phyloP scores from a whole-genome alignment of 2,113 vertebrate species.

The Maccullochella peelii region DNA sequence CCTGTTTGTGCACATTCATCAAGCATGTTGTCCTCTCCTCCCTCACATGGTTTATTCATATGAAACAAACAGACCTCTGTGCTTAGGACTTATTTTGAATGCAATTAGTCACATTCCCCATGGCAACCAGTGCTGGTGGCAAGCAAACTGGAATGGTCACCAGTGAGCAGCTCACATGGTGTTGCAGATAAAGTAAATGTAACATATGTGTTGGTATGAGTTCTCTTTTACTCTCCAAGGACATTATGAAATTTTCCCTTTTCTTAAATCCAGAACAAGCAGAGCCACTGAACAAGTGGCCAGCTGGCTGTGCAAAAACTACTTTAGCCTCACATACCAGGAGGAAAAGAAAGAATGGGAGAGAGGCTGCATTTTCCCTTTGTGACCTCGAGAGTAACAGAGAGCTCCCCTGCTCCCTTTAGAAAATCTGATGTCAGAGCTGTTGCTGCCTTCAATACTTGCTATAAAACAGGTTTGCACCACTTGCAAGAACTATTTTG shows the following conservation, averaged over 20 bases:
- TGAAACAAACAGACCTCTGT: conserved; percentile 53
- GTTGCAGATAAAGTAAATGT: conserved; percentile 4
- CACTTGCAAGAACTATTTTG: neutral
- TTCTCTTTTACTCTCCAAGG: neutral
- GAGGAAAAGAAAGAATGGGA: conserved; percentile 5
- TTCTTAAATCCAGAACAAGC: conserved; percentile 8
- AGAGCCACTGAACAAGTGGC: neutral
- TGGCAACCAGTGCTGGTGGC: conserved; percentile 41
- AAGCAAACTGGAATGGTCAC: conserved; percentile 25
- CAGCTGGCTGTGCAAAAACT: neutral
- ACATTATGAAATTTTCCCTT: neutral
- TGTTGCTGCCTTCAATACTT: neutral
- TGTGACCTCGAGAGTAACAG: conserved; percentile 1
- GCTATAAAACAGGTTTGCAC: neutral
- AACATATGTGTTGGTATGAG: neutral
- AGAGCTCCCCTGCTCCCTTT: neutral
- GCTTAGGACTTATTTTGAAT: conserved; percentile 25
- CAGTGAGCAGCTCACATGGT: conserved; percentile 4
- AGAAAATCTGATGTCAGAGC: conserved; percentile 11
- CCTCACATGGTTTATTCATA: conserved; percentile 32
- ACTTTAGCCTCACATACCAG: neutral
- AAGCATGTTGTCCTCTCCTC: conserved; percentile 2
- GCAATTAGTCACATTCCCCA: conserved; percentile 47
- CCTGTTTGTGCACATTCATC: conserved; percentile 3
- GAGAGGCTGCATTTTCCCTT: neutral